These are phyloP conservation scores for Aphelocoma coerulescens DNA, from an alignment of 2,113 vertebrate species.

Conservation along the genomic window DNA sequence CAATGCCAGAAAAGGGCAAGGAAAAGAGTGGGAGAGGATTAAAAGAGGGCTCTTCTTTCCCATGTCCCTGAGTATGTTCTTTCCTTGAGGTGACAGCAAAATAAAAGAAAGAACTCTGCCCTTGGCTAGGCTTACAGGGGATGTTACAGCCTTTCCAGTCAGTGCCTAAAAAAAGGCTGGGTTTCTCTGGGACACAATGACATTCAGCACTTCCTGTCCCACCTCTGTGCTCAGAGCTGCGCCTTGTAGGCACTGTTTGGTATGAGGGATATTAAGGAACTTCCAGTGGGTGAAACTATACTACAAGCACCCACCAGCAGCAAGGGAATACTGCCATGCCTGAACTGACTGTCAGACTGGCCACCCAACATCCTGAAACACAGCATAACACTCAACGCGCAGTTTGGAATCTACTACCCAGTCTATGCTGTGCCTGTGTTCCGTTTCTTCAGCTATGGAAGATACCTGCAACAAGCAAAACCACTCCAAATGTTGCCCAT, in stretches of 20 bases:
- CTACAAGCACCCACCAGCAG: not conserved
- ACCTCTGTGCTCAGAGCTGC: not conserved
- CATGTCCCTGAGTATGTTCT: not conserved
- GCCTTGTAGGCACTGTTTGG: not conserved
- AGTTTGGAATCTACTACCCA: not conserved
- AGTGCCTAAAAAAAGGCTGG: not conserved
- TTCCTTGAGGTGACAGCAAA: not conserved
- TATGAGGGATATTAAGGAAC: not conserved
- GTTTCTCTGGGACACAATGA: not conserved
- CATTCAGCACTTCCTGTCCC: rapidly evolving
- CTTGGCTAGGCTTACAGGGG: not conserved
- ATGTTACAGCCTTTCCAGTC: not conserved
- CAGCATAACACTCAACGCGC: rapidly evolving
- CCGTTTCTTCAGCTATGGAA: not conserved
- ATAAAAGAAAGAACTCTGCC: not conserved
- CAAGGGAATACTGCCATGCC: not conserved
- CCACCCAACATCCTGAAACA: not conserved
- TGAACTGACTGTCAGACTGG: not conserved
- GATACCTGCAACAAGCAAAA: not conserved
- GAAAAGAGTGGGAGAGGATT: not conserved
- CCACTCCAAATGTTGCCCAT: not conserved
- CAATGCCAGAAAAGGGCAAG: not conserved
- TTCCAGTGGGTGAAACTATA: not conserved
- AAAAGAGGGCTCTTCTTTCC: not conserved
- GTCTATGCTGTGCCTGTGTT: too few relatives aligned